These are phyloP conservation scores for Hyphantria cunea DNA, from an alignment of 1,140 invertebrate species.

Conservation along the genomic window DNA sequence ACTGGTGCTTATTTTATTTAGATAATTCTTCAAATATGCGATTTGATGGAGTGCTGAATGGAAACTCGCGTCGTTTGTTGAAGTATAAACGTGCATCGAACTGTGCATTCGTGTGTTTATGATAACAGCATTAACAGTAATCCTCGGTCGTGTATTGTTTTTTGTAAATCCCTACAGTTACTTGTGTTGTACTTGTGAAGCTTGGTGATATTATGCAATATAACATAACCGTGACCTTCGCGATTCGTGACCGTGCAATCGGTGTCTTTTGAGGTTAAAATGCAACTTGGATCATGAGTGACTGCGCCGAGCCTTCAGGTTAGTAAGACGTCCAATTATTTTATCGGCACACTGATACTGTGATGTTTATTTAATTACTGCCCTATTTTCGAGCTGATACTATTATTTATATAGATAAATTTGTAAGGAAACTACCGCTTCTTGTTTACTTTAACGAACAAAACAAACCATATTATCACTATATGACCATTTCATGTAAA, in stretches of 20 bases:
- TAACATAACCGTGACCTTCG: conserved; percentile 78
- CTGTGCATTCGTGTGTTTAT: conserved; percentile 80
- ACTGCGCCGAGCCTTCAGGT: conserved; percentile 77
- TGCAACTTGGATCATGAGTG: conserved; percentile 78
- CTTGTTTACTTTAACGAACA: background rate
- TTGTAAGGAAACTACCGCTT: conserved; percentile 2
- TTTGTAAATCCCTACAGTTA: conserved; percentile 54
- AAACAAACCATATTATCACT: background rate
- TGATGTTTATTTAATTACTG: conserved; percentile 53
- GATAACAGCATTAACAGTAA: conserved; percentile 78
- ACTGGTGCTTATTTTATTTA: conserved; percentile 64
- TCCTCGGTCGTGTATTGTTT: conserved; percentile 72
- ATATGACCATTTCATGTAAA: background rate
- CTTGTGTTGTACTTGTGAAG: conserved; percentile 47
- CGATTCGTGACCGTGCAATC: conserved; percentile 65
- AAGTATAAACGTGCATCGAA: conserved; percentile 77
- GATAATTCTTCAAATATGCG: conserved; percentile 64
- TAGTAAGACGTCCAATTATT: conserved; percentile 61
- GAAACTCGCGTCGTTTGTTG: conserved; percentile 67
- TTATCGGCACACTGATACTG: conserved; percentile 59
- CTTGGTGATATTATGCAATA: conserved; percentile 75
- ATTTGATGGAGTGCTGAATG: conserved; percentile 59
- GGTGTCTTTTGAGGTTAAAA: conserved; percentile 79
- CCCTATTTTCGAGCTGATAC: conserved; percentile 49
- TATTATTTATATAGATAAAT: conserved; percentile 11